These are phyloP conservation scores for Aphelinus atriplicis DNA, from an alignment of 1,140 invertebrate genomes.

Conservation along the genomic window DNA sequence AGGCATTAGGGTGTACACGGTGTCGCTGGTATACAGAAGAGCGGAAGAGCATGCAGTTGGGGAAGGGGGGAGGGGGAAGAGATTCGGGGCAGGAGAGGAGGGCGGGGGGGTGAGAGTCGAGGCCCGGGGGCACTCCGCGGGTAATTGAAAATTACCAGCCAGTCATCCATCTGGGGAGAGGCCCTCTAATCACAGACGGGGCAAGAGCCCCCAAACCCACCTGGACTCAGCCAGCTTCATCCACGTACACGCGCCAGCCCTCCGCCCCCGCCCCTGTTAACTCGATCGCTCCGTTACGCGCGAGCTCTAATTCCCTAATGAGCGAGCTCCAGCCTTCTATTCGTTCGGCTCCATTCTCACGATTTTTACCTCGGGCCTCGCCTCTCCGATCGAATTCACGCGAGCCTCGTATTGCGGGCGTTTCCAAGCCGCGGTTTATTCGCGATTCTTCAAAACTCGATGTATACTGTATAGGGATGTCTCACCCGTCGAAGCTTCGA, in stretches of 20 bases:
- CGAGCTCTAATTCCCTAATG: not conserved
- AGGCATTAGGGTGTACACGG: not conserved
- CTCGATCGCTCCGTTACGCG: not conserved
- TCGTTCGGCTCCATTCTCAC: no score
- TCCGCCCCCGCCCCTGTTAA: not conserved
- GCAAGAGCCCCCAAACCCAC: not conserved
- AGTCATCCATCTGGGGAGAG: slow-evolving; percentile 25
- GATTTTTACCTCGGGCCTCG: no score
- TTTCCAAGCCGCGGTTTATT: no score
- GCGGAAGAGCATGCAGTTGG: not conserved
- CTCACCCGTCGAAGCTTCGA: no score
- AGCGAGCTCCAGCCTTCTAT: no score
- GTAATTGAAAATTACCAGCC: slow-evolving; percentile 33
- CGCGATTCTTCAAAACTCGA: no score
- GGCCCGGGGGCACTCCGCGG: not conserved
- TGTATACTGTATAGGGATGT: no score
- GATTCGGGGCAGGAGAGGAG: not conserved
- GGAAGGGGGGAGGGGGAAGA: not conserved
- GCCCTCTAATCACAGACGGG: slow-evolving; percentile 29
- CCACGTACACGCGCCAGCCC: not conserved
- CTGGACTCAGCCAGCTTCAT: no score
- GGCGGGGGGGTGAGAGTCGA: not conserved
- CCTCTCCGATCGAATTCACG: no score
- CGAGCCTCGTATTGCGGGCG: no score
- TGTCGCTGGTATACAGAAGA: not conserved